Base-by-base conservation (phyloP, 2,888 invertebrate genomes). In the Nemapogon koenigi region DNA sequence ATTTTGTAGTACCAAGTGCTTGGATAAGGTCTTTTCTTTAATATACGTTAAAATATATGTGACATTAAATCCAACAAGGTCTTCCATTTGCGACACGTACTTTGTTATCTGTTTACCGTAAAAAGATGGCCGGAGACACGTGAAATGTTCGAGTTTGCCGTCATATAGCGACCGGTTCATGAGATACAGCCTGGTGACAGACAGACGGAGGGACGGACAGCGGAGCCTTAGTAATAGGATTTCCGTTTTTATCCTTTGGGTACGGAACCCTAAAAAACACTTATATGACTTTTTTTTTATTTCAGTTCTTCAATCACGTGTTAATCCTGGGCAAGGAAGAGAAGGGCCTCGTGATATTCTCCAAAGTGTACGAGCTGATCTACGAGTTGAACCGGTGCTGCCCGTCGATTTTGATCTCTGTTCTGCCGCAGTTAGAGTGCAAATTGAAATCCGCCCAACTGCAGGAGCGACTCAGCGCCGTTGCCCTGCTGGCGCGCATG, bases 331-430 rank as follows among this genome's bases (percentile, higher is more conserved):
- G 96, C 39, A 95, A 94, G 68, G 91, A 92, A 59, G 92, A 94
- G 57, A 89, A 87, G 53, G 86, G 83, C 44, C 81, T 91, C 35
- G 81, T 87, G 46, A 92, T 93, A 52, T 88, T 88, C 55, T 82
- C 83, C 33, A 92, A 93, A 82, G 89, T 97, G 25, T 97, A 95
- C 69, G 96, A 97, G 71, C 82, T 98, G 46, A 95, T 98, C 47
- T 97, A 97, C 63, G 97, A 98, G 71, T 73, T 98, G 50, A 94
- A 97, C 70, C 90, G 91, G 58, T 96, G 97, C 52, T 91, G 94
- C 55, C 91, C 97, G 0, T 85, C 87, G 50, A 87, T 97, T 26
- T 75, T 98, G 39, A 72, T 90, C 29, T 87, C 94, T 3, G 94
- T 97, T 14, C 73, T 97, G 44, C 97, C 97, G 0, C 97, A 97